These are phyloP conservation scores for Melanotaenia pygmaea DNA, from an alignment of 2,797 vertebrate species.

Conservation along the genomic window DNA sequence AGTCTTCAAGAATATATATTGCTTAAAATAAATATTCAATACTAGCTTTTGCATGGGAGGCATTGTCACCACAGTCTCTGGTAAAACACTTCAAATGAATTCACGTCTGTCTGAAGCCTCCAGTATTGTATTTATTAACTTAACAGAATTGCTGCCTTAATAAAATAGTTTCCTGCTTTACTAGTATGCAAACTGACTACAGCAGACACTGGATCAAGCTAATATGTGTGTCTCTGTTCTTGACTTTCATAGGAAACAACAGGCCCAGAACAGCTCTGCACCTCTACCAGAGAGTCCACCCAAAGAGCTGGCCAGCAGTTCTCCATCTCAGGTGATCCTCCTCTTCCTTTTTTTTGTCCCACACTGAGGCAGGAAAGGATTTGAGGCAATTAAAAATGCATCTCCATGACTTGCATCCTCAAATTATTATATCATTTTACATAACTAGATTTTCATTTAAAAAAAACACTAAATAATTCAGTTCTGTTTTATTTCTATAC, in stretches of 20 bases:
- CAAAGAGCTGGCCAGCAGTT: slow-evolving; percentile 86
- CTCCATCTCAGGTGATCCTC: slow-evolving; percentile 85
- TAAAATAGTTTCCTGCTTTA: not conserved
- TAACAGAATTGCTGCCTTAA: not conserved
- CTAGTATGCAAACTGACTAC: not conserved
- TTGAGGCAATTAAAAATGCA: not conserved
- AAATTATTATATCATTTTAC: not conserved
- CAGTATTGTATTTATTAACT: not conserved
- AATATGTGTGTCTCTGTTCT: not conserved
- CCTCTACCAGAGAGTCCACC: slow-evolving; percentile 87
- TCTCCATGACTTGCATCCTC: not conserved
- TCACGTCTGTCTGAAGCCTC: not conserved
- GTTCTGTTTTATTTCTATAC: no score
- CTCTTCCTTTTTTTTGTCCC: slow-evolving; percentile 5
- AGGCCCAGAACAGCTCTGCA: slow-evolving; percentile 79
- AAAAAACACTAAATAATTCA: no score
- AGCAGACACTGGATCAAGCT: not conserved
- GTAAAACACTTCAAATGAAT: not conserved
- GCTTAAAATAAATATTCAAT: not conserved
- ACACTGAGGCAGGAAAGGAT: not conserved
- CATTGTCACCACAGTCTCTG: not conserved
- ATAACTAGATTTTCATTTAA: not conserved
- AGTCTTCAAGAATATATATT: not conserved
- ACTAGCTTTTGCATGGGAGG: not conserved
- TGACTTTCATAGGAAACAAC: slow-evolving; percentile 85